These are phyloP conservation scores for Lobophora halterata DNA, from an alignment of 2,888 invertebrate genomes.

Conservation along the genomic window DNA sequence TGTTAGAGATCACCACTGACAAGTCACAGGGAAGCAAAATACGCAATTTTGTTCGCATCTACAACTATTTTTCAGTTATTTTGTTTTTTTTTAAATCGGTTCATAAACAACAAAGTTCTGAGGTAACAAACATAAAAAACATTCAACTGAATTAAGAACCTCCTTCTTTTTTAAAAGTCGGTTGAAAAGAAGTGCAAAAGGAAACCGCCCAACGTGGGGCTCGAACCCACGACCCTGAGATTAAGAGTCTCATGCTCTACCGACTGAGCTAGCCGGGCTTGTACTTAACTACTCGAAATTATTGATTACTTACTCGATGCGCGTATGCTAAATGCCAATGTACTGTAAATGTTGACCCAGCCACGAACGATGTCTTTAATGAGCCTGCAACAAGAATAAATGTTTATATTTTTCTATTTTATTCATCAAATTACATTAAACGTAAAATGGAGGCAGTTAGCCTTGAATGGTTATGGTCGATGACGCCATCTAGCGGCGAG, in stretches of 20 bases:
- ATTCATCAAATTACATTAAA: background rate
- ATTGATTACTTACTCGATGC: conserved; percentile 81
- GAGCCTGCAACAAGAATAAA: conserved; percentile 81
- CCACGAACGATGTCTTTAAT: conserved; percentile 88
- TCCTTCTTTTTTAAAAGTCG: too few species aligned
- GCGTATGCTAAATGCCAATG: conserved; percentile 97
- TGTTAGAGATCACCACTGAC: too few species aligned
- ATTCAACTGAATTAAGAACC: too few species aligned
- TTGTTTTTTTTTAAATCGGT: too few species aligned
- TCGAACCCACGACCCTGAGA: conserved; percentile 84
- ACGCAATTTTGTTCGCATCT: too few species aligned
- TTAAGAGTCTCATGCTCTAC: conserved; percentile 84
- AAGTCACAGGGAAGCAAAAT: too few species aligned
- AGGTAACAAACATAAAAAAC: conserved; percentile 15
- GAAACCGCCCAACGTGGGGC: conserved; percentile 81
- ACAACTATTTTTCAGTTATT: too few species aligned
- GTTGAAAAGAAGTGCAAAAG: too few species aligned
- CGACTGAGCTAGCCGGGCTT: conserved; percentile 80
- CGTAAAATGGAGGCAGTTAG: background rate
- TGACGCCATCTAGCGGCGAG: conserved; percentile 42
- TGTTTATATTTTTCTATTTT: background rate
- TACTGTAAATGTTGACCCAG: conserved; percentile 92
- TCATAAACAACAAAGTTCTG: background rate
- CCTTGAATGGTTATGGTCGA: conserved; percentile 8
- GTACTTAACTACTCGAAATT: rapidly evolving